These are phyloP conservation scores for Calonectris borealis DNA, from an alignment of 2,113 vertebrate genomes.

Conservation along the genomic window DNA sequence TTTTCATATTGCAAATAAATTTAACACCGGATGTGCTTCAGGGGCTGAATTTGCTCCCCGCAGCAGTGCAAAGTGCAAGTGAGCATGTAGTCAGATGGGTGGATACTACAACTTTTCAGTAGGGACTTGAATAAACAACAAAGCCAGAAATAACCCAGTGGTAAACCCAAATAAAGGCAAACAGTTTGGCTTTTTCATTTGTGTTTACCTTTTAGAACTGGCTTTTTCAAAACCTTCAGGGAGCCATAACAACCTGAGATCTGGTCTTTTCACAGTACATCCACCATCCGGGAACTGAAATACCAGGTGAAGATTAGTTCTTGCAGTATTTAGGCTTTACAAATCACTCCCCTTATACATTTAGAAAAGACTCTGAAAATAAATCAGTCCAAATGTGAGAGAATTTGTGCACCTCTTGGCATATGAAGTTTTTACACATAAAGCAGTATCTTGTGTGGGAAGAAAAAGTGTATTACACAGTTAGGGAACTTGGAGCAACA, in stretches of 20 bases:
- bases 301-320: background rate
- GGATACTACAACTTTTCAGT: background rate
- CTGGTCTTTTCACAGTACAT: background rate
- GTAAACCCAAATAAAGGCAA: slow-evolving; percentile 19
- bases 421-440: background rate
- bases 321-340: background rate
- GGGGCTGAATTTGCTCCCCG: background rate
- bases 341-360: background rate
- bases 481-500: background rate
- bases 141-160: background rate
- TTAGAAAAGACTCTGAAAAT: background rate
- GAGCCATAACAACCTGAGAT: background rate
- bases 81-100: background rate
- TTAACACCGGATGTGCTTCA: background rate
- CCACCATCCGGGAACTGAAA: background rate
- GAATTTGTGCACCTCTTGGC: background rate
- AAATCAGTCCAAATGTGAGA: background rate
- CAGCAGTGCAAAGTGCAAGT: background rate
- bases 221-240: background rate
- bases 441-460: background rate
- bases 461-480: background rate
- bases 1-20: background rate
- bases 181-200: background rate
- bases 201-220: background rate
- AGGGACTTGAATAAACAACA: background rate